A percentile compares a stretch with the other conserved stretches of the same genome.
phyloP scores from a whole-genome alignment of 2,113 vertebrate genomes.

The Chionomys nivalis region DNA sequence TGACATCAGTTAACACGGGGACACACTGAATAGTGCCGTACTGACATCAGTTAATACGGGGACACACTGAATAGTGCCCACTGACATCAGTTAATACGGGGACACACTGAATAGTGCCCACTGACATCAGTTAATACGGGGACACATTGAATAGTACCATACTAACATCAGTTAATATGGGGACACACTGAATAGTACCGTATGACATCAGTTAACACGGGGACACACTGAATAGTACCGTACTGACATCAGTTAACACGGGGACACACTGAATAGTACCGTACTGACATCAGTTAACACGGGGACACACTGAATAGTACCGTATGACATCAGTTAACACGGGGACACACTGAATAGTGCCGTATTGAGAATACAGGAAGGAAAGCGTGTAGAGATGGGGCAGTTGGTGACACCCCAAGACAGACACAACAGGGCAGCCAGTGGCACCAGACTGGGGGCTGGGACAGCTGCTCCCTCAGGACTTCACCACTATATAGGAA shows the following conservation, averaged over 20 bases:
- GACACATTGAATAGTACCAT: too few relatives aligned
- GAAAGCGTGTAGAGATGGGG: fast-evolving
- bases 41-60: neutral
- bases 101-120: too few relatives aligned
- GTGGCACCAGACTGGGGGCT: too few relatives aligned
- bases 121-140: neutral
- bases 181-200: too few relatives aligned
- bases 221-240: too few relatives aligned
- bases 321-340: fast-evolving
- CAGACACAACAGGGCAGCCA: neutral
- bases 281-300: fast-evolving
- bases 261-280: too few relatives aligned
- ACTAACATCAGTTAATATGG: fast-evolving
- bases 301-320: neutral
- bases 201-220: neutral
- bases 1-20: neutral
- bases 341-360: neutral
- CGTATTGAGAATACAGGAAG: neutral
- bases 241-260: fast-evolving
- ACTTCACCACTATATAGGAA: too few relatives aligned
- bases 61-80: too few relatives aligned
- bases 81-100: fast-evolving
- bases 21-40: too few relatives aligned
- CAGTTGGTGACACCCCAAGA: fast-evolving
- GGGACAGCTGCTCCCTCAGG: too few relatives aligned